Conservation (phyloP, 1,140 invertebrate species). For the Gonatopus flavifemur region DNA sequence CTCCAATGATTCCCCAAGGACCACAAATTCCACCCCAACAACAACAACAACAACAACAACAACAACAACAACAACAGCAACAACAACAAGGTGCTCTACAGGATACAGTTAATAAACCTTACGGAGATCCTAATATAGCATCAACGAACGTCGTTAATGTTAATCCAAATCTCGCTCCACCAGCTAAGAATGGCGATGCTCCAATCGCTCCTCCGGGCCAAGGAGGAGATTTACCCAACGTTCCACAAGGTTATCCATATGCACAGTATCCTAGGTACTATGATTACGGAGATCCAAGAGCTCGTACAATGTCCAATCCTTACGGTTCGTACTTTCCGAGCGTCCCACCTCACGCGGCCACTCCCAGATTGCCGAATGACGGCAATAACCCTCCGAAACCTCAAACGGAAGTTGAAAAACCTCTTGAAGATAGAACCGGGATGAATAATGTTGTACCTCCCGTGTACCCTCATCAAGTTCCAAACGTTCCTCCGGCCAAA, state of each 20-base stretch:
- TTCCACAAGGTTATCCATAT: conserved; percentile 51
- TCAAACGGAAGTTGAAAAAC: conserved; percentile 35
- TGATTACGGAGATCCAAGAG: conserved; percentile 50
- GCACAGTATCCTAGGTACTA: conserved; percentile 55
- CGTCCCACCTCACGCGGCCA: conserved; percentile 36
- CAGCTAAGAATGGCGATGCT: no score
- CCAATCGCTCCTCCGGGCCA: no score
- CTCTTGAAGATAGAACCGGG: conserved; percentile 31
- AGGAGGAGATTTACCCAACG: conserved; percentile 27
- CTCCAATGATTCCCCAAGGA: conserved; percentile 27
- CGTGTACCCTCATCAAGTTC: conserved; percentile 26
- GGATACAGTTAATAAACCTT: no score
- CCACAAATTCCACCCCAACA: conserved; percentile 27
- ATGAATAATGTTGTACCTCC: conserved; percentile 31
- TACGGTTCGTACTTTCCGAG: conserved; percentile 49
- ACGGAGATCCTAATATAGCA: no score
- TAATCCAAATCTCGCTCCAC: no score
- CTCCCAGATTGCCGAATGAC: conserved; percentile 29
- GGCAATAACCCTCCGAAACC: conserved; percentile 18
- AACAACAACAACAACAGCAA: conserved; percentile 27
- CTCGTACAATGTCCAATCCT: conserved; percentile 44
- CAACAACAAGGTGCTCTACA: conserved; percentile 18
- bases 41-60: conserved; percentile 6
- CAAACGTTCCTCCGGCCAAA: conserved; percentile 29
- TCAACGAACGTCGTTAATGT: no score